These are phyloP conservation scores for Neodiprion pinetum DNA, from an alignment of 1,140 invertebrate species.

Conservation along the genomic window DNA sequence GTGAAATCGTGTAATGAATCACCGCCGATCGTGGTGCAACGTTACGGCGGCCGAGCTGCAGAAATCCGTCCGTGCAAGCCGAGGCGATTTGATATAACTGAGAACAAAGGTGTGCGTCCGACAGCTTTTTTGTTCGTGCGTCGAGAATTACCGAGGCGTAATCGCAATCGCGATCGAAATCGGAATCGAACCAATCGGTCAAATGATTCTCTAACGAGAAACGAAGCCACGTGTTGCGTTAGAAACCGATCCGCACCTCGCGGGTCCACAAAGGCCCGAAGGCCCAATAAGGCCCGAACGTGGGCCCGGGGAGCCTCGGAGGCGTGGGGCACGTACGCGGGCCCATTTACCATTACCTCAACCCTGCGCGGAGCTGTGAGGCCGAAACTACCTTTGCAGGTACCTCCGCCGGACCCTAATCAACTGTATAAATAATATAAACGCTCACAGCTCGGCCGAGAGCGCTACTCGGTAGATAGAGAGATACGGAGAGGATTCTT, in stretches of 20 bases:
- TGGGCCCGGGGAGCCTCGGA: neutral
- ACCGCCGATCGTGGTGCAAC: too few relatives aligned
- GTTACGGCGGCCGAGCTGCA: too few relatives aligned
- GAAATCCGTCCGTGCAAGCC: too few relatives aligned
- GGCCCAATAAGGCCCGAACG: neutral
- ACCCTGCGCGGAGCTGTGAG: neutral
- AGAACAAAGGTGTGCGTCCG: too few relatives aligned
- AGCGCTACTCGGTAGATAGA: too few relatives aligned
- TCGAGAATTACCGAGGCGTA: neutral
- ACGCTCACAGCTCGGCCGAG: neutral
- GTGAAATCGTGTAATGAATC: too few relatives aligned
- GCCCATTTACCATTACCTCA: constrained; percentile 2
- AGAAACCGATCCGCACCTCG: too few relatives aligned
- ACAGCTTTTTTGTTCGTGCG: neutral
- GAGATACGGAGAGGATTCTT: too few relatives aligned
- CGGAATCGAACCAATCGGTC: neutral
- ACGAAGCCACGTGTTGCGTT: neutral
- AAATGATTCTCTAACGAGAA: neutral
- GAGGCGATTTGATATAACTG: too few relatives aligned
- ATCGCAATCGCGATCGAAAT: neutral
- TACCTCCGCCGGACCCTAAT: constrained; percentile 1
- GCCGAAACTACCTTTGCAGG: neutral
- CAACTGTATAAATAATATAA: constrained; percentile 8
- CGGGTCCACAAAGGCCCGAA: too few relatives aligned
- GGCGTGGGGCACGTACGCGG: neutral